phyloP scores from a whole-genome alignment of 2,797 vertebrate species.

The Erpetoichthys calabaricus region DNA sequence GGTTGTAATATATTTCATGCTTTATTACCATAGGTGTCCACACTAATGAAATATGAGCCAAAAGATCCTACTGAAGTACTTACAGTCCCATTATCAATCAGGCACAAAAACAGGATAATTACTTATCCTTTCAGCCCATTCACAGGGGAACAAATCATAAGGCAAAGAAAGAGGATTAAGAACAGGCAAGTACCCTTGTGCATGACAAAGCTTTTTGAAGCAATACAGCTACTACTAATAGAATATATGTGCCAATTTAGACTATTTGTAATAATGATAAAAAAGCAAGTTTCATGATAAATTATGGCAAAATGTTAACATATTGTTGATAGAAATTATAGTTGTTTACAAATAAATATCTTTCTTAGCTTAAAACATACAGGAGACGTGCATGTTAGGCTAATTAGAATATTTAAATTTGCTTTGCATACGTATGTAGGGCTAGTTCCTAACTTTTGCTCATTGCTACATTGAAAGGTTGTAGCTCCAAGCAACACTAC shows the following conservation, averaged over 20 bases:
- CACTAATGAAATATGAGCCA: neutral
- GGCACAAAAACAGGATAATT: constrained; percentile 9
- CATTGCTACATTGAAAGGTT: too few species aligned
- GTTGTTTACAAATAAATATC: too few species aligned
- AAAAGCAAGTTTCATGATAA: neutral
- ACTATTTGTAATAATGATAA: neutral
- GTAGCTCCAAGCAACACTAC: too few species aligned
- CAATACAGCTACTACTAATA: neutral
- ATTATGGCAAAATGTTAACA: neutral
- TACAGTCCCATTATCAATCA: constrained; percentile 1
- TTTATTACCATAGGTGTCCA: neutral
- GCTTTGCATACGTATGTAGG: too few species aligned
- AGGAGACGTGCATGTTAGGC: too few species aligned
- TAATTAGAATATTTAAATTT: too few species aligned
- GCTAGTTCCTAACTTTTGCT: too few species aligned
- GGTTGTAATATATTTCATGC: neutral
- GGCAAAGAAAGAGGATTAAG: constrained; percentile 2
- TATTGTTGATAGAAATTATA: neutral
- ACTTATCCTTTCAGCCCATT: constrained; percentile 2
- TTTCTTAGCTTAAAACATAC: too few species aligned
- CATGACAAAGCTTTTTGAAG: constrained; percentile 6
- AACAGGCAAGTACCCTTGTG: constrained; percentile 1
- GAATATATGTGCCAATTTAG: neutral
- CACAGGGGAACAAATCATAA: constrained; percentile 1
- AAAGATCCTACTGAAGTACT: neutral